Percentiles rank a stretch among this genome's conserved stretches.
phyloP scores from a whole-genome alignment of 2,797 vertebrate species.

The Bradypodion pumilum region DNA sequence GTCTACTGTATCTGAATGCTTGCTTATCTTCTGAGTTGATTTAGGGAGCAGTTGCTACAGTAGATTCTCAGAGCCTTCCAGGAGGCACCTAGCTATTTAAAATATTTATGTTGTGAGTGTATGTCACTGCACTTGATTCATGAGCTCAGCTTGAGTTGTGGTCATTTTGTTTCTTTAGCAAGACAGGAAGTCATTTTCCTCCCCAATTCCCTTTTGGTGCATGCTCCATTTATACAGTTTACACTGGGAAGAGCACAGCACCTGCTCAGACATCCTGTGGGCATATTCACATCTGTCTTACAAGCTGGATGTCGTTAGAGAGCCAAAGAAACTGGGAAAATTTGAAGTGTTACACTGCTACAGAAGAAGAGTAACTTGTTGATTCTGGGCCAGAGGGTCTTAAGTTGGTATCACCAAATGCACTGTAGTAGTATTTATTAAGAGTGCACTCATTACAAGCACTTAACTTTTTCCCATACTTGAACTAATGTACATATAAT shows the following conservation, averaged over 20 bases:
- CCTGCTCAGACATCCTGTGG: not conserved
- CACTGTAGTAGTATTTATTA: not conserved
- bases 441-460: not conserved
- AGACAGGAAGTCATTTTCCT: not conserved
- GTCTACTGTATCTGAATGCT: too few relatives aligned
- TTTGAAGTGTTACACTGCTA: not conserved
- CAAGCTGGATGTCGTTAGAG: conserved; percentile 11
- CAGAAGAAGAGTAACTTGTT: conserved; percentile 14
- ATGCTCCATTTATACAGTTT: not conserved
- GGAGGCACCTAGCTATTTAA: not conserved
- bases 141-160: not conserved
- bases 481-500: not conserved
- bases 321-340: not conserved
- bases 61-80: too few relatives aligned
- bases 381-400: not conserved
- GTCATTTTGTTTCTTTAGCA: not conserved
- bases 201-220: not conserved
- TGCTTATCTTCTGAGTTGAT: too few relatives aligned
- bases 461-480: not conserved
- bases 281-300: conserved; percentile 21
- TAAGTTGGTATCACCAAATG: not conserved
- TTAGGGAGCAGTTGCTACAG: not conserved
- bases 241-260: not conserved
- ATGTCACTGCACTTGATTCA: not conserved
- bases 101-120: not conserved